Conservation (phyloP, 2,888 invertebrate species). For the Poecilus cupreus region DNA sequence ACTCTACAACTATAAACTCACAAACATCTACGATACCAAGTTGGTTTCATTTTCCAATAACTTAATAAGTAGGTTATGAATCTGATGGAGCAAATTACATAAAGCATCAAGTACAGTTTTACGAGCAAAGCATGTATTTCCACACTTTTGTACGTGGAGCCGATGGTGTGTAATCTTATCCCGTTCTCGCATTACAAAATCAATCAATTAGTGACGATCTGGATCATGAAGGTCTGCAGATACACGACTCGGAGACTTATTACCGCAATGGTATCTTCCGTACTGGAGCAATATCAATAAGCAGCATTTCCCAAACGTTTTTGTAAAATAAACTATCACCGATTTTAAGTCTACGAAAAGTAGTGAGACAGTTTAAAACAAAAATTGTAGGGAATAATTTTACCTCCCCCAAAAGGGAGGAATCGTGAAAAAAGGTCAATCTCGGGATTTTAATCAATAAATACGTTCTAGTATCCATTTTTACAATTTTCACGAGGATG, state of each 20-base stretch:
- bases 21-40: background rate
- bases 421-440: too few relatives aligned
- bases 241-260: slow-evolving; percentile 26
- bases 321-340: too few relatives aligned
- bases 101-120: slow-evolving; percentile 41
- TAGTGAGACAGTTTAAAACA: too few relatives aligned
- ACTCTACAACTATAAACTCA: background rate
- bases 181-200: slow-evolving; percentile 47
- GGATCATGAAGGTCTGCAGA: slow-evolving; percentile 42
- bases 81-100: slow-evolving; percentile 37
- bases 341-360: too few relatives aligned
- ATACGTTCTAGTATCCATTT: too few relatives aligned
- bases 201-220: slow-evolving; percentile 47
- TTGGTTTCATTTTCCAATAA: slow-evolving; percentile 33
- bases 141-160: slow-evolving; percentile 31
- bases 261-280: slow-evolving; percentile 16
- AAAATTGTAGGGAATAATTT: too few relatives aligned
- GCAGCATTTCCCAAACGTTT: background rate
- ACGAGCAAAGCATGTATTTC: slow-evolving; percentile 30
- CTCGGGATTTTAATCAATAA: too few relatives aligned
- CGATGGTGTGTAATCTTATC: slow-evolving; percentile 36
- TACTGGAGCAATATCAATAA: background rate
- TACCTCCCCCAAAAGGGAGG: too few relatives aligned
- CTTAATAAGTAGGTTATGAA: slow-evolving; percentile 37
- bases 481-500: too few relatives aligned